A percentile compares a stretch with the other conserved stretches of the same genome.
These are phyloP conservation scores for Perdix hodgsoniae DNA, from an alignment of 2,797 vertebrate genomes.

Conservation along the genomic window DNA sequence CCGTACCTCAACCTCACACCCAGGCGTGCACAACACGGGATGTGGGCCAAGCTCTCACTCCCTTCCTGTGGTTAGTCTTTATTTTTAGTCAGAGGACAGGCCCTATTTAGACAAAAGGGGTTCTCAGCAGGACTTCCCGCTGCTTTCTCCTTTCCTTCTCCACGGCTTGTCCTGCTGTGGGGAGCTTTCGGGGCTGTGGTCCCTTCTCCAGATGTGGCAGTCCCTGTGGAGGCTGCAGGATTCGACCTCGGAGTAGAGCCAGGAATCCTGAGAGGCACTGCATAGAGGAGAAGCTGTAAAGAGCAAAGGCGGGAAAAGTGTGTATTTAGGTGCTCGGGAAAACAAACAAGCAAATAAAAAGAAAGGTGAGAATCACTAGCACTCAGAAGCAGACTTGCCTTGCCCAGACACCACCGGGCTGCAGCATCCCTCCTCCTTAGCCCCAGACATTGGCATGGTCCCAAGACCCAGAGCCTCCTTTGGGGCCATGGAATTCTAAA, in stretches of 20 bases:
- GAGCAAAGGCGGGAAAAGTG: neutral
- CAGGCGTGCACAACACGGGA: conserved; percentile 64
- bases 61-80: conserved; percentile 77
- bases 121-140: conserved; percentile 55
- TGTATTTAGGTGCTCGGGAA: neutral
- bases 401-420: neutral
- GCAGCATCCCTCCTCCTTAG: neutral
- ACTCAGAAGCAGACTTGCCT: neutral
- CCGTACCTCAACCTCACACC: conserved; percentile 66
- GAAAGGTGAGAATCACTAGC: neutral
- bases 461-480: neutral
- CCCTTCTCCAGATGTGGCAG: neutral
- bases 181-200: neutral
- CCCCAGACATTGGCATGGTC: neutral
- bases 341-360: neutral
- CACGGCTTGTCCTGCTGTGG: neutral
- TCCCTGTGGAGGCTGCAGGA: neutral
- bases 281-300: neutral
- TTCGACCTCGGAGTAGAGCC: neutral
- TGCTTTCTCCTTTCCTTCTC: conserved; percentile 10
- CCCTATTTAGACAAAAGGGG: conserved; percentile 70
- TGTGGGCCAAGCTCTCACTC: conserved; percentile 77
- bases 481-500: neutral
- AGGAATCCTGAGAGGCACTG: neutral
- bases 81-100: conserved; percentile 75